phyloP scores from a whole-genome alignment of 2,113 vertebrate species.

The Lamprotornis superbus region DNA sequence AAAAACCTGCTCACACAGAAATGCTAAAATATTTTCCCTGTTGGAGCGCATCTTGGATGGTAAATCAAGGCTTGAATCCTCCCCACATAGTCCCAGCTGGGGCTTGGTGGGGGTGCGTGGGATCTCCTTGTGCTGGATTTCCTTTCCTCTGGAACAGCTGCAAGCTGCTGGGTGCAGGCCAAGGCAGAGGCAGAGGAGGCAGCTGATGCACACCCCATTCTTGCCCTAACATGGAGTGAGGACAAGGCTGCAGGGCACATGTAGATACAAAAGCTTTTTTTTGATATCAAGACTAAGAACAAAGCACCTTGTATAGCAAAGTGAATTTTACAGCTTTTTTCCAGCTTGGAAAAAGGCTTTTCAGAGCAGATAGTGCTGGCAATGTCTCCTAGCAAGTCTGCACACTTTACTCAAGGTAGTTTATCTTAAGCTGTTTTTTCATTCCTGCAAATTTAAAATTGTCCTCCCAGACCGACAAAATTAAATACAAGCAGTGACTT shows the following conservation, averaged over 20 bases:
- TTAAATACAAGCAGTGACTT: neutral
- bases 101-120: neutral
- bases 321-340: neutral
- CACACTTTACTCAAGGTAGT: neutral
- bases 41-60: neutral
- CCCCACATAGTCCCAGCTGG: neutral
- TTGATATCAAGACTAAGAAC: slow-evolving; percentile 13
- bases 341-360: neutral
- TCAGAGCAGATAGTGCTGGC: neutral
- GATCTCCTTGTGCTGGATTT: neutral
- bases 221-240: slow-evolving; percentile 61
- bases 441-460: neutral
- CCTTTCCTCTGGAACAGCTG: neutral
- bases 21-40: neutral
- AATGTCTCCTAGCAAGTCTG: neutral
- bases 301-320: slow-evolving; percentile 53
- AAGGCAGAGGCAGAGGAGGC: slow-evolving; percentile 22
- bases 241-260: neutral
- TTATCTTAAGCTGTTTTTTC: slow-evolving; percentile 10
- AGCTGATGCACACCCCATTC: neutral
- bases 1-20: neutral
- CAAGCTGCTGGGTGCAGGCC: slow-evolving; percentile 17
- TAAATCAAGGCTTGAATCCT: neutral
- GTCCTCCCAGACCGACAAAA: neutral
- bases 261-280: neutral